Evolutionary conservation across 2,113 vertebrate species (phyloP).

Genomic region (Upupa epops): DNA sequence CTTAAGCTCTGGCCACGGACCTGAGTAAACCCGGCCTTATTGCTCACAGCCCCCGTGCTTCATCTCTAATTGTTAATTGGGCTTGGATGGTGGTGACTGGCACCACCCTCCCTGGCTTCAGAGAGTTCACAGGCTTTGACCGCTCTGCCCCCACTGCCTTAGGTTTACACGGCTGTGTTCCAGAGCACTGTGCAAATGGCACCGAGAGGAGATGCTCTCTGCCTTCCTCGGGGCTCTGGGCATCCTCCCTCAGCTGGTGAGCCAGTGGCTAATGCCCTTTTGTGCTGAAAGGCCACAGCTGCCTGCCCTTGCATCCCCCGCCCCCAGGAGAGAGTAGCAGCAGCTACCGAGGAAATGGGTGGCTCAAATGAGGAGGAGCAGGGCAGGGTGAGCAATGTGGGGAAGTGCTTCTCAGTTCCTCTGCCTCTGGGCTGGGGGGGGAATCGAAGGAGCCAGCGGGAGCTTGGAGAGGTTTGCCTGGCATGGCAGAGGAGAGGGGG

Average conservation of each 20-base stretch:
- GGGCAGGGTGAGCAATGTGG: background rate
- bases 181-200: conserved; percentile 34
- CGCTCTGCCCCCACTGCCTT: background rate
- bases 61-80: background rate
- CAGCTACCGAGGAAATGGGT: background rate
- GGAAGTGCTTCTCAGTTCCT: background rate
- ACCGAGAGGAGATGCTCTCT: background rate
- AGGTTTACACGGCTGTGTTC: conserved; percentile 25
- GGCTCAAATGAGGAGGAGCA: conserved; percentile 17
- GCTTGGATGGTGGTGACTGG: background rate
- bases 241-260: background rate
- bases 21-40: background rate
- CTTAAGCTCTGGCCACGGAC: background rate
- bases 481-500: background rate
- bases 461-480: background rate
- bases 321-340: background rate
- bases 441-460: background rate
- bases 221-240: background rate
- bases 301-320: background rate
- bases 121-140: background rate
- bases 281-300: conserved; percentile 9
- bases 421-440: background rate
- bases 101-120: background rate
- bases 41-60: background rate
- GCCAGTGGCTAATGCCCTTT: conserved; percentile 26